phyloP scores from a whole-genome alignment of 2,888 invertebrate species.

The Euplagia quadripunctaria region DNA sequence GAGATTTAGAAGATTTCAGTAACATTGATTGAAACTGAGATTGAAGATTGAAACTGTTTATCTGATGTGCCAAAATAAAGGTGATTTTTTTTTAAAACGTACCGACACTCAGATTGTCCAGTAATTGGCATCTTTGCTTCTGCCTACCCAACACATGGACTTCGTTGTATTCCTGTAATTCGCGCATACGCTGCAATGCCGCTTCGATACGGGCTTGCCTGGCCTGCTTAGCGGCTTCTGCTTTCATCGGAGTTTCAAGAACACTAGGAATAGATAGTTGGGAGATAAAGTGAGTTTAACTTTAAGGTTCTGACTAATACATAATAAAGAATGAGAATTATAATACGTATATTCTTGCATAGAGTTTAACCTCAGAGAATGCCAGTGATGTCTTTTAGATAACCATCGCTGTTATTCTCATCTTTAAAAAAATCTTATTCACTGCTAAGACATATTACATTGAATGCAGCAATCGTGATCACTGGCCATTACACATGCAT shows the following conservation, averaged over 20 bases:
- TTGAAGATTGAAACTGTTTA: too few relatives aligned
- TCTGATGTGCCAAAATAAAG: too few relatives aligned
- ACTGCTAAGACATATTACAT: too few relatives aligned
- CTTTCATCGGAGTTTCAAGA: conserved; percentile 64
- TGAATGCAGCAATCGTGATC: not conserved
- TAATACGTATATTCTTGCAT: too few relatives aligned
- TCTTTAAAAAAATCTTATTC: too few relatives aligned
- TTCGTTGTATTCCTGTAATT: conserved; percentile 73
- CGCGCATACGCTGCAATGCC: conserved; percentile 68
- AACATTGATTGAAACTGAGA: too few relatives aligned
- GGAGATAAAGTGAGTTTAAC: not conserved
- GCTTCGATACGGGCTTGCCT: conserved; percentile 64
- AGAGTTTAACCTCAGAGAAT: too few relatives aligned
- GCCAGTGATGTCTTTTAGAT: too few relatives aligned
- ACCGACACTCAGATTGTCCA: conserved; percentile 76
- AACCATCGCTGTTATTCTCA: not conserved
- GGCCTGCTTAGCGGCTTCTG: conserved; percentile 63
- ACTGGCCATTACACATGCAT: too few relatives aligned
- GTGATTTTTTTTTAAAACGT: conserved; percentile 24
- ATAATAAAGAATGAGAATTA: too few relatives aligned
- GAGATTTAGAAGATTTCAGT: too few relatives aligned
- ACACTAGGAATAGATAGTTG: conserved; percentile 53
- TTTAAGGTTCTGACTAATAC: too few relatives aligned
- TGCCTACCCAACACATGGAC: conserved; percentile 66
- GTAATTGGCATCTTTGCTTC: conserved; percentile 59